A percentile compares a stretch with the other conserved stretches of the same genome.
phyloP scores from a whole-genome alignment of 2,888 invertebrate genomes.

The Lamellibrachia satsuma region DNA sequence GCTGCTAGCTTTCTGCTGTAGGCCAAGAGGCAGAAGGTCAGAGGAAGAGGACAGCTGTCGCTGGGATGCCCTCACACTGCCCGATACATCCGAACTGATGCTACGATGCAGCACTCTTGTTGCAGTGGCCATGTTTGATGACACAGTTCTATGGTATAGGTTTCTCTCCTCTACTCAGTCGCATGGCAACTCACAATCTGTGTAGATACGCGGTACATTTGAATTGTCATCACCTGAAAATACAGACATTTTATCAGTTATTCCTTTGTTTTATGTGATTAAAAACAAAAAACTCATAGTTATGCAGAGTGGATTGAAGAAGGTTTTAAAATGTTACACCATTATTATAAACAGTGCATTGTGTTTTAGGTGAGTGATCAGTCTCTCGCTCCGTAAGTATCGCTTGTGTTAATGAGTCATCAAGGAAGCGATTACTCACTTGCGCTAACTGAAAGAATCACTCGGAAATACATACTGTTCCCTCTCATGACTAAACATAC shows the following conservation, averaged over 20 bases:
- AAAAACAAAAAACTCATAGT: not conserved
- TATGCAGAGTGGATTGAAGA: not conserved
- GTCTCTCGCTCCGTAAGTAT: no score
- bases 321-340: not conserved
- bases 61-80: not conserved
- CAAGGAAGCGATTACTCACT: no score
- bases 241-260: not conserved
- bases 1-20: slow-evolving; percentile 56
- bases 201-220: not conserved
- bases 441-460: no score
- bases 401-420: no score
- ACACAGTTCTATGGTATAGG: not conserved
- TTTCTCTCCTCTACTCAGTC: not conserved
- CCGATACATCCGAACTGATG: slow-evolving; percentile 29
- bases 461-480: no score
- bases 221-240: not conserved
- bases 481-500: no score
- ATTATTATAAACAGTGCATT: no score
- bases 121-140: not conserved
- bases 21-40: slow-evolving; percentile 35
- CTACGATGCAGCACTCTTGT: slow-evolving; percentile 28
- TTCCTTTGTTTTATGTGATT: not conserved
- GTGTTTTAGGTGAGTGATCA: no score
- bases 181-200: not conserved
- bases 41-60: not conserved